phyloP scores from a whole-genome alignment of 2,113 vertebrate species.

The Narcine bancroftii region DNA sequence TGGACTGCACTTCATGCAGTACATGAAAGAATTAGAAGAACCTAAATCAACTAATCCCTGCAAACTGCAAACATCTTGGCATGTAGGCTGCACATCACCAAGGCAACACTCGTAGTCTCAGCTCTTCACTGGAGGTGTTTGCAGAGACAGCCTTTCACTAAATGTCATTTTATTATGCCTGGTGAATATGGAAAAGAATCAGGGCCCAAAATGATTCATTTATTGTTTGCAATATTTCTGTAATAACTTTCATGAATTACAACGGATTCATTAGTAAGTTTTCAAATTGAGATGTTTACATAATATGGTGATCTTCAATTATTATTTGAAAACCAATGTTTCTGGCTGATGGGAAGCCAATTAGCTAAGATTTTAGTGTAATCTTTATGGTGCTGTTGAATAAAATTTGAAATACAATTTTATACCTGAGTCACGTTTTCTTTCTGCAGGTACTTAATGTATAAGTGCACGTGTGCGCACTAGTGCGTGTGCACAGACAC shows the following conservation, averaged over 20 bases:
- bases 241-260: background rate
- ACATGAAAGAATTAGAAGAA: background rate
- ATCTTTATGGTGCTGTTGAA: constrained; percentile 37
- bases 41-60: background rate
- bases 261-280: background rate
- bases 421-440: constrained; percentile 17
- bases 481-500: too few relatives aligned
- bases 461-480: background rate
- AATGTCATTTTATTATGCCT: background rate
- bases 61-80: background rate
- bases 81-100: background rate
- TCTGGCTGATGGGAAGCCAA: constrained; percentile 2
- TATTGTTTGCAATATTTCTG: background rate
- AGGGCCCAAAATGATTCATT: background rate
- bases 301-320: constrained; percentile 12
- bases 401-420: constrained; percentile 38
- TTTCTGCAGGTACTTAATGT: background rate
- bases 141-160: background rate
- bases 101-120: background rate
- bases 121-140: background rate
- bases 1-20: background rate
- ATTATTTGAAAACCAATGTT: constrained; percentile 18
- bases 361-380: constrained; percentile 24
- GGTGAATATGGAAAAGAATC: background rate
- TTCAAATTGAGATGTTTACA: constrained; percentile 25